Evolutionary conservation across 2,888 invertebrate species (phyloP).

Genomic region (Rhogogaster chlorosoma): DNA sequence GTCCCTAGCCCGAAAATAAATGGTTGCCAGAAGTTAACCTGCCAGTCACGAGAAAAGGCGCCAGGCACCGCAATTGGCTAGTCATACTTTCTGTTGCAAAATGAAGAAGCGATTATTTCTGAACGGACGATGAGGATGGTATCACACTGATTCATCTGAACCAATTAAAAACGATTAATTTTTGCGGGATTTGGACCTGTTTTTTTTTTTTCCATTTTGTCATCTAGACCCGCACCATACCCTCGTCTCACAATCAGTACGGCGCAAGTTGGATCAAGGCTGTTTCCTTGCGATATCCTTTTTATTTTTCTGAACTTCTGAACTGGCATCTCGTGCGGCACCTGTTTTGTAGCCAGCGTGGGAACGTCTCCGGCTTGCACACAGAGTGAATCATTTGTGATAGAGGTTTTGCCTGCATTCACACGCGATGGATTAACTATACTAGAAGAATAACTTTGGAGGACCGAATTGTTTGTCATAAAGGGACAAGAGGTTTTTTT

Average conservation of each 20-base stretch:
- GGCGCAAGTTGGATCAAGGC: conserved; percentile 1
- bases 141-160: background rate
- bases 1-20: conserved; percentile 59
- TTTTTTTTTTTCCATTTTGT: background rate
- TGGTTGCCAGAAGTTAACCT: conserved; percentile 60
- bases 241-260: background rate
- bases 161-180: background rate
- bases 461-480: background rate
- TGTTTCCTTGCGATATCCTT: background rate
- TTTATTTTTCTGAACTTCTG: conserved; percentile 5
- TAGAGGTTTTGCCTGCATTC: background rate
- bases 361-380: conserved; percentile 9
- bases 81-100: background rate
- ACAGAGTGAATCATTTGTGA: conserved; percentile 18
- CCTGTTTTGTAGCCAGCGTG: conserved; percentile 10
- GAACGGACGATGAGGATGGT: background rate
- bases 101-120: background rate
- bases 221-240: no score
- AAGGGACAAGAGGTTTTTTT: background rate
- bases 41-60: conserved; percentile 51
- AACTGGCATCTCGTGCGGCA: conserved; percentile 24
- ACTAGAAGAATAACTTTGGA: background rate
- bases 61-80: conserved; percentile 25
- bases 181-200: background rate
- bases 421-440: conserved; percentile 10